These are phyloP conservation scores for Passer montanus DNA, from an alignment of 2,113 vertebrate species.

Conservation along the genomic window DNA sequence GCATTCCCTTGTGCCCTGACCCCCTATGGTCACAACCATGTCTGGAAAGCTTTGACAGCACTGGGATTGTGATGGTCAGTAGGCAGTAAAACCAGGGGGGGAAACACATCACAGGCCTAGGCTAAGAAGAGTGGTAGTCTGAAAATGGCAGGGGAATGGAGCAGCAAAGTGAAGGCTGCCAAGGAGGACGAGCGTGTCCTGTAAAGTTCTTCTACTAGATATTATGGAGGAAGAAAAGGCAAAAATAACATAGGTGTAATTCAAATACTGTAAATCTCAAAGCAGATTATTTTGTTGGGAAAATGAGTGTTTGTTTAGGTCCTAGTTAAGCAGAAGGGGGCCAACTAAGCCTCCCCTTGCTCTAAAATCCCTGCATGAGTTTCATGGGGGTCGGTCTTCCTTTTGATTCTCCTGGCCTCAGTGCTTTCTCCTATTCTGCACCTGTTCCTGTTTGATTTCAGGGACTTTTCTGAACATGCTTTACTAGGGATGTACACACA, in stretches of 20 bases:
- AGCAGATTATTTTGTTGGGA: not conserved
- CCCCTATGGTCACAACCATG: fast-evolving
- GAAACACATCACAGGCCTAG: not conserved
- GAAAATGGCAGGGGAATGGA: not conserved
- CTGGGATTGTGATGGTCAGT: not conserved
- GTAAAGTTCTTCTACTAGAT: not conserved
- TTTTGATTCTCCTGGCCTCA: not conserved
- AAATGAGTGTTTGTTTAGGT: not conserved
- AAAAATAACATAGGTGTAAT: not conserved
- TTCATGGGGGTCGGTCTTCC: not conserved
- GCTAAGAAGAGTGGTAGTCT: not conserved
- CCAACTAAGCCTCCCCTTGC: not conserved
- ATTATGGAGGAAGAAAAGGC: not conserved
- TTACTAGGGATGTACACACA: not conserved
- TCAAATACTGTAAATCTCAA: not conserved
- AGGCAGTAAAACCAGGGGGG: not conserved
- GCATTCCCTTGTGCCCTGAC: not conserved
- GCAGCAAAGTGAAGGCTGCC: not conserved
- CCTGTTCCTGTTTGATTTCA: not conserved
- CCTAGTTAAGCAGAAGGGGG: not conserved
- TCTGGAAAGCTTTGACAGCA: not conserved
- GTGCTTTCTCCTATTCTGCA: not conserved
- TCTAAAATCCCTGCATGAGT: not conserved
- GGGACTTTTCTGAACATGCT: not conserved
- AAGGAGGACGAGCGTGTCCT: not conserved